Conservation (phyloP, 2,797 vertebrate species). For the Tadarida brasiliensis region DNA sequence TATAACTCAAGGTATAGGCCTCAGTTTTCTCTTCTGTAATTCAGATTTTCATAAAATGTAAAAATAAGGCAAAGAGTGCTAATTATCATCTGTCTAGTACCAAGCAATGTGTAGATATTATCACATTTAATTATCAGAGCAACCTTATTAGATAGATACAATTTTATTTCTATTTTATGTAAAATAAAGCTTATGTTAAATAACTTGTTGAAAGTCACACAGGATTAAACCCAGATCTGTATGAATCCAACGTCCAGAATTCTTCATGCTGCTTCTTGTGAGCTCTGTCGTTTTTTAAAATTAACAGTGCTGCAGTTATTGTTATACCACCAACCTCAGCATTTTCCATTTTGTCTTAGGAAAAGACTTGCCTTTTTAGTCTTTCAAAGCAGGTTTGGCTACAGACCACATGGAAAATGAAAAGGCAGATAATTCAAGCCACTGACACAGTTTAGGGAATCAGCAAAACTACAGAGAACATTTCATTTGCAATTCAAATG, state of each 20-base stretch:
- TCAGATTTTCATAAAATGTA: conserved; percentile 17
- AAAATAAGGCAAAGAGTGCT: not conserved
- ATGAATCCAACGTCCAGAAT: not conserved
- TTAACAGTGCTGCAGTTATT: not conserved
- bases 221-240: not conserved
- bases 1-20: not conserved
- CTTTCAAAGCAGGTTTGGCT: conserved; percentile 36
- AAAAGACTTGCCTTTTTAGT: conserved; percentile 50
- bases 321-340: not conserved
- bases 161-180: not conserved
- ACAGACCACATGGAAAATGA: conserved; percentile 61
- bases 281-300: not conserved
- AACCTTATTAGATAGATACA: not conserved
- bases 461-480: not conserved
- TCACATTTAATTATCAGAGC: not conserved
- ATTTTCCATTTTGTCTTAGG: not conserved
- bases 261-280: not conserved
- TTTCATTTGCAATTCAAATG: conserved; percentile 64
- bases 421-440: conserved; percentile 67
- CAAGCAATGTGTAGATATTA: not conserved
- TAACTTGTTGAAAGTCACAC: not conserved
- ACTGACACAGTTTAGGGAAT: conserved; percentile 57
- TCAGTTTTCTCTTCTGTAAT: not conserved
- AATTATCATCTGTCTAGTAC: not conserved
- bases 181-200: not conserved